Evolutionary conservation across 2,888 invertebrate genomes (phyloP), one percentile per base, ranked within the genome.

Genomic region (Aporophyla lueneburgensis): DNA sequence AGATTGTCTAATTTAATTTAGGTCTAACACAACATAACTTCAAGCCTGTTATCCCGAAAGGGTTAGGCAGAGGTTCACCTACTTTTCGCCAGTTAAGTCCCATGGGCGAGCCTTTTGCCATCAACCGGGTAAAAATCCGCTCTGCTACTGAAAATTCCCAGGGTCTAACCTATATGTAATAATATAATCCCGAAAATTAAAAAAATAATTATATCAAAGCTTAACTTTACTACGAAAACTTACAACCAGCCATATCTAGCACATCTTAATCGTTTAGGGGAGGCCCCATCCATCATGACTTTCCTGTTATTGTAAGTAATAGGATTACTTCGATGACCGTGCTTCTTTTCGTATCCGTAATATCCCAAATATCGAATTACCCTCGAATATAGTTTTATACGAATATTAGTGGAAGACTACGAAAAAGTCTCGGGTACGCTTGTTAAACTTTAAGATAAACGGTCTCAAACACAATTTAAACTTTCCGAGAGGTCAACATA

Each of bases 241-340:
- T 46, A 27, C 51, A 76, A 51, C 27, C n/a, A 63, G 14, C 19
- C 27, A 16, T 58, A 72, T 54, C 76, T 43, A 59, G 24, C 58
- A 33, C 46, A 58, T 71, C 49, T 62, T 33, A 71, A 76, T 68
- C 62, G 58, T 61, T 69, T 56, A 62, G 53, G 56, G 54, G 43
- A 54, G 16, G 16, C 16, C 51, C 49, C 75, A 78, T 87, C 87
- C 71, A 87, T 87, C 78, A 87, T 72, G 66, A 76, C 70, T 87
- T 73, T 73, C 74, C 65, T 78, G 62, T 85, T 87, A 78, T 74
- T 68, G 63, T 51, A 53, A 66, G 49, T 74, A 84, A 85, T 81
- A 71, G 63, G 76, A 85, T 81, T 68, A 85, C 51, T 71, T 27
- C 54, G 59, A 63, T 81, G 85, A 85, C 63, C 21, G 49, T 43